A percentile compares a stretch with the other conserved stretches of the same genome.
Conservation (phyloP, 2,113 vertebrate species). For the Mystacornis crossleyi region DNA sequence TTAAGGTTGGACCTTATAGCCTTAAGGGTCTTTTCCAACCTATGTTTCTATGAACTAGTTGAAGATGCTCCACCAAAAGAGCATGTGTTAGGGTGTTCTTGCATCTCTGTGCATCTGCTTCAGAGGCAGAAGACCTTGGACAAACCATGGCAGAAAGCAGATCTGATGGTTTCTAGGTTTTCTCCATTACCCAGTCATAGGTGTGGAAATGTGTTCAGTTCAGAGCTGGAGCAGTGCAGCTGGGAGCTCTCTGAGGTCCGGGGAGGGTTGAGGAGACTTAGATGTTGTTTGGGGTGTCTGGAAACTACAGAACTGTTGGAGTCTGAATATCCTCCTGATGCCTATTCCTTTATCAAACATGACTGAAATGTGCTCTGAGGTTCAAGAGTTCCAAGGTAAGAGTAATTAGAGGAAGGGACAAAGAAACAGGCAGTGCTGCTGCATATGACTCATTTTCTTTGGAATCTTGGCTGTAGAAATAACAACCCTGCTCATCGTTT, state of each 20-base stretch:
- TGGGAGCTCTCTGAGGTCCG: neutral
- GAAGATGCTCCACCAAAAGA: neutral
- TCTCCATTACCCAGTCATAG: rapidly evolving
- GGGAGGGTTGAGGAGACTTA: neutral
- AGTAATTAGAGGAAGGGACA: neutral
- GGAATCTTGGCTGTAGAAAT: conserved; percentile 32
- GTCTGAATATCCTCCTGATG: neutral
- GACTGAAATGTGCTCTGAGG: neutral
- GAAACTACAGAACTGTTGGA: neutral
- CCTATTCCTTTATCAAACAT: neutral
- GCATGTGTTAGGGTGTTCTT: rapidly evolving
- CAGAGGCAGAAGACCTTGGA: neutral
- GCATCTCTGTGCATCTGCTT: neutral
- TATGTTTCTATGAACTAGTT: neutral
- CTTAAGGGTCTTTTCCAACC: neutral
- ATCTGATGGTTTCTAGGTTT: neutral
- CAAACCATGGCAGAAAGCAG: neutral
- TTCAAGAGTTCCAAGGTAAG: neutral
- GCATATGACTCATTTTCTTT: neutral
- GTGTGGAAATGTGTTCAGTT: neutral
- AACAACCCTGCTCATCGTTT: neutral
- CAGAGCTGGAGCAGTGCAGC: neutral
- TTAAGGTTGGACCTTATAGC: neutral
- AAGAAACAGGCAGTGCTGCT: neutral
- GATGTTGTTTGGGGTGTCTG: neutral